Evolutionary conservation across 2,797 vertebrate genomes (phyloP).

Genomic region (Myotis daubentonii): DNA sequence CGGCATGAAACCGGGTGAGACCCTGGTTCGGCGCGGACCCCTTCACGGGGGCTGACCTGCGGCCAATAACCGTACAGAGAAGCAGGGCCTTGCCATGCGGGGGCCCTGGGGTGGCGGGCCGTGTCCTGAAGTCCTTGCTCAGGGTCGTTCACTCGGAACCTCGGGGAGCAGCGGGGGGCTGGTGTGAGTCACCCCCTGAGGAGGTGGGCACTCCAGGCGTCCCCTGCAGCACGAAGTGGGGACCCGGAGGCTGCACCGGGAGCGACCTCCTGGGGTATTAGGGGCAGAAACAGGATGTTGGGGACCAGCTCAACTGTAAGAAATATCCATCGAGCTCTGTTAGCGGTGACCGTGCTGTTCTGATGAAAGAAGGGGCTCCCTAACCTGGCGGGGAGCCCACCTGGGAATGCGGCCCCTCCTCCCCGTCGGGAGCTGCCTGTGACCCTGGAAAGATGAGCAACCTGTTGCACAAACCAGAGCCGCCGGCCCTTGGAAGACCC

Average conservation of each 20-base stretch:
- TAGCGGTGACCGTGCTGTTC: too few species aligned
- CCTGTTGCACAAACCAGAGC: too few species aligned
- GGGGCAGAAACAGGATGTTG: too few species aligned
- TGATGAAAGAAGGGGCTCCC: too few species aligned
- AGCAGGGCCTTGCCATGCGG: not conserved
- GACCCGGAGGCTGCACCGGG: constrained; percentile 71
- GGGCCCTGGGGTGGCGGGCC: constrained; percentile 7
- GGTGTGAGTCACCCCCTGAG: constrained; percentile 69
- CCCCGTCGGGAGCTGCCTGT: too few species aligned
- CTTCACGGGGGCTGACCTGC: not conserved
- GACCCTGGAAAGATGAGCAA: too few species aligned
- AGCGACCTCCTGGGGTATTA: constrained; percentile 56
- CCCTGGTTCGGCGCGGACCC: not conserved
- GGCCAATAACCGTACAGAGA: not conserved
- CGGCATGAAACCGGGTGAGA: not conserved
- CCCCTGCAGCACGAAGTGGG: constrained; percentile 60
- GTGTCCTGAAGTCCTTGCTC: constrained; percentile 54
- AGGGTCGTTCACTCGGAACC: constrained; percentile 44
- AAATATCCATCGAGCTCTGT: too few species aligned
- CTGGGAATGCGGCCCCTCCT: too few species aligned
- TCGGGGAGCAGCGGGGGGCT: constrained; percentile 19
- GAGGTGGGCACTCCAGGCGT: constrained; percentile 57
- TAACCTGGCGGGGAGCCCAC: too few species aligned
- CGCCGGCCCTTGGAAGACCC: too few species aligned
- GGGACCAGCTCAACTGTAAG: too few species aligned